Evolutionary conservation across 53 echinoderm and acorn worm genomes (phyloP).

Genomic region (Mesocentrotus franciscanus): DNA sequence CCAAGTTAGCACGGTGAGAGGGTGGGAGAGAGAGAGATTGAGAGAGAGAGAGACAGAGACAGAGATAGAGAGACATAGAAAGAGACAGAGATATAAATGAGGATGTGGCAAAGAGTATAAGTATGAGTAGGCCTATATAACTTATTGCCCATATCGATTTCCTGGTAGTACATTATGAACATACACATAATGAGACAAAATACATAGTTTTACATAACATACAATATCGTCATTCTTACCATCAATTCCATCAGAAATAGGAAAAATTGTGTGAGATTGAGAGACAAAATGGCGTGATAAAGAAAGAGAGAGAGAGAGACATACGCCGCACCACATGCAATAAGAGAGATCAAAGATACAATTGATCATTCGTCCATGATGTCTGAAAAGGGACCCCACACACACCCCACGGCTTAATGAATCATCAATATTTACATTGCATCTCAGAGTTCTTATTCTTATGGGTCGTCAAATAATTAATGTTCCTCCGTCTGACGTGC

Average conservation of each 20-base stretch:
- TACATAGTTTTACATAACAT: no score
- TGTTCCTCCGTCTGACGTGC: neutral
- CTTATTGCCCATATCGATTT: no score
- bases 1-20: neutral
- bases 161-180: no score
- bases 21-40: neutral
- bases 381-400: neutral
- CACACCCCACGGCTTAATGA: slow-evolving; percentile 10
- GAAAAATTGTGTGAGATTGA: neutral
- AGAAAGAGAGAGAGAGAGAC: neutral
- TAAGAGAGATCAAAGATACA: neutral
- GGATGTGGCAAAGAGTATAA: neutral
- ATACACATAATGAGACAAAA: no score
- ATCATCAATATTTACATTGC: neutral
- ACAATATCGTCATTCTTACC: no score
- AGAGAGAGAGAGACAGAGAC: neutral
- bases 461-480: neutral
- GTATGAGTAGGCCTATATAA: no score
- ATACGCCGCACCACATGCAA: neutral
- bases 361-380: neutral
- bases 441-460: neutral
- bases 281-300: neutral
- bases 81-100: neutral
- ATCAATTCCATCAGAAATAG: no score
- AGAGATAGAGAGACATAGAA: neutral